Base-by-base conservation (phyloP, 2,113 vertebrate species). In the Climacteris rufus region DNA sequence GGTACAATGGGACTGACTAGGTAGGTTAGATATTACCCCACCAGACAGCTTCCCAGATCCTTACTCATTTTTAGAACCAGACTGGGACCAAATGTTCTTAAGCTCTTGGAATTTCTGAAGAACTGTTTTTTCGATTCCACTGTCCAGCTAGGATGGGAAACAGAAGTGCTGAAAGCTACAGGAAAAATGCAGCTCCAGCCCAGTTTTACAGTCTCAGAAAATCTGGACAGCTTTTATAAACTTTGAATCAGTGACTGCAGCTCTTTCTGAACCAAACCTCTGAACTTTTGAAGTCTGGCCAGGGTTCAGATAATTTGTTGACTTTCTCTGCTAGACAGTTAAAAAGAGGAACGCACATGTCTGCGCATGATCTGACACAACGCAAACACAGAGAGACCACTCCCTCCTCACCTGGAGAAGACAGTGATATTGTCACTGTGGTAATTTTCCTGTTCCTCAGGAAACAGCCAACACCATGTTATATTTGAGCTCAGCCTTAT, bases 61-160 rank as follows among this genome's bases (percentile, higher is more conserved):
- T 88, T 88, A 69, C 30, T 80, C 87, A 83, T 96, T 96, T 96
- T 97, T 95, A 96, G 94, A 96, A 94, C 15, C 68, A 85, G 71
- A 83, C 90, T 94, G 59, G 79, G 79, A 96, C 91, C 89, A 93
- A 97, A 97, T 96, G 96, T 95, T 96, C 95, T 94, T 96, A 94
- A 94, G 72, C 71, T 94, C 83, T 91, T 77, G 92, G 95, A 97
- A 97, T 96, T 95, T 96, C 75, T 96, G 90, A 97, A 95, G 81
- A 87, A 91, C 78, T 95, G 87, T 96, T 96, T 96, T 96, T 90
- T 79, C 9, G 13, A 52, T 96, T 91, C 59, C 68, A 85, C 93
- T 91, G 61, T 93, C 89, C 94, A 76, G 89, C 89, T 88, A 85
- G 50, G 84, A 95, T 91, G 66, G 94, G 94, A 96, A 97, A 96